Base-by-base conservation (phyloP, 2,888 invertebrate species). In the Mythimna pallens region DNA sequence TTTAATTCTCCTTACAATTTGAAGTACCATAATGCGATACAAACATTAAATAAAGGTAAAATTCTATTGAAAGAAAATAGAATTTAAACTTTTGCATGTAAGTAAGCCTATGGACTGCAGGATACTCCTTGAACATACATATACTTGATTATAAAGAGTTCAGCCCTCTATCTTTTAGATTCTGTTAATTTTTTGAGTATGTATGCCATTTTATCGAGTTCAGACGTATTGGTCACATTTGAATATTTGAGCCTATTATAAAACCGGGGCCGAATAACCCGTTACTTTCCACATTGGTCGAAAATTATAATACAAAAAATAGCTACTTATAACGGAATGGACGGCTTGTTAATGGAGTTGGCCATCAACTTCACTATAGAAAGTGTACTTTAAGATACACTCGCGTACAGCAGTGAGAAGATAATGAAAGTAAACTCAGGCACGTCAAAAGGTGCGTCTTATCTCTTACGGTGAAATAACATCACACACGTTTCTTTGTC, bases 231-330 rank as follows among this genome's bases (percentile, higher is more conserved):
- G 2, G 25, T 20, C 7, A 52, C 34, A 64, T 20, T 10, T 14
- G 30, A 43, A 40, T 14, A 20, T 52, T 34, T 55, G 57, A 50
- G 17, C n/a, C 25, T 12, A 55, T 61, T 43, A 40, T 34, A 65
- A 73, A 34, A 59, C 20, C n/a, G 47, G 40, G 47, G 40, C 58
- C 7, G 30, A 25, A 66, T 80, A 50, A 47, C 34, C 55, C 34
- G 74, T 71, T 72, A 78, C 84, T 86, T 84, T 86, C 83, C 73
- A 75, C 69, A 52, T 61, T 55, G 62, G 67, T 76, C 75, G 80
- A 73, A 84, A 84, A 81, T 80, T 68, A 74, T 66, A 86, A 47
- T 47, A 52, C 50, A 79, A 87, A 81, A 87, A 83, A 61, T 73
- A 55, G 22, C 36, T 67, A 70, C 77, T 80, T 79, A 84, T 85